These are phyloP conservation scores for Ceriagrion tenellum DNA, from an alignment of 2,888 invertebrate genomes.

Conservation along the genomic window DNA sequence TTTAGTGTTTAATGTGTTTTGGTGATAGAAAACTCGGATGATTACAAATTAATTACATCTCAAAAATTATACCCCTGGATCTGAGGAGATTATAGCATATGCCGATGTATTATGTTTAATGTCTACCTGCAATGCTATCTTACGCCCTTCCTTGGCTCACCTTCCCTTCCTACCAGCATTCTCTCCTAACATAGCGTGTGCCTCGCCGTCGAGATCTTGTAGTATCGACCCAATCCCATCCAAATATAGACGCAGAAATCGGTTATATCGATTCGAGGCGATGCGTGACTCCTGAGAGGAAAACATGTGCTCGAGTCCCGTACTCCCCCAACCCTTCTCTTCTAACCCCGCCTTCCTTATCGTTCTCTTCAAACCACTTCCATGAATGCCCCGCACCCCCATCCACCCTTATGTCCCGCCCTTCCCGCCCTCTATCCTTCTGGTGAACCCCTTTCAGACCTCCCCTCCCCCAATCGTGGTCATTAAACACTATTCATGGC, in stretches of 20 bases:
- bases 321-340: not conserved
- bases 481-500: conserved; percentile 16
- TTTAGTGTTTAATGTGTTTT: too few species aligned
- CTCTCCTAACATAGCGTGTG: too few species aligned
- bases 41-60: too few species aligned
- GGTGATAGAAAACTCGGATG: too few species aligned
- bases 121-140: too few species aligned
- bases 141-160: not conserved
- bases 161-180: not conserved
- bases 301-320: not conserved
- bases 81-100: too few species aligned
- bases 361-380: not conserved
- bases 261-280: conserved; percentile 34
- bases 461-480: not conserved
- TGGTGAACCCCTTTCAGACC: not conserved
- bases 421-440: too few species aligned
- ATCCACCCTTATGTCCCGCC: too few species aligned
- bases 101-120: too few species aligned
- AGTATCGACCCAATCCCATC: conserved; percentile 45
- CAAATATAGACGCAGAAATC: conserved; percentile 58
- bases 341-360: not conserved
- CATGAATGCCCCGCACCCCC: not conserved
- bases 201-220: not conserved
- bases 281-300: conserved; percentile 13
- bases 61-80: too few species aligned